Conservation (phyloP, 92 coral and sea anemone genomes). For the Virgularia gustaviana region DNA sequence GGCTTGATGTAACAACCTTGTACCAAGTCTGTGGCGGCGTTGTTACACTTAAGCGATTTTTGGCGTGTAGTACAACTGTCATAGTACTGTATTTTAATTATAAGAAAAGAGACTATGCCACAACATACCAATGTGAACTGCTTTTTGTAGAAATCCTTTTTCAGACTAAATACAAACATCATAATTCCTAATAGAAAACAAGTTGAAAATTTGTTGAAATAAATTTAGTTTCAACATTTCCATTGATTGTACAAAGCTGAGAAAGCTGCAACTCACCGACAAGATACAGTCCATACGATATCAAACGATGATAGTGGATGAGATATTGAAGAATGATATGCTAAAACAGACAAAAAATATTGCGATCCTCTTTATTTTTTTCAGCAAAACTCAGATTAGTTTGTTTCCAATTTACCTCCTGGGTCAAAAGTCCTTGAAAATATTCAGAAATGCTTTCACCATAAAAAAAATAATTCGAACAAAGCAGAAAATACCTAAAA, state of each 20-base stretch:
- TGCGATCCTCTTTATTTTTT: conserved; percentile 34
- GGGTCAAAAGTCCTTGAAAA: conserved; percentile 65
- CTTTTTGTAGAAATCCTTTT: conserved; percentile 91
- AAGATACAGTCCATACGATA: conserved; percentile 69
- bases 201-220: neutral
- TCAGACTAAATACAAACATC: conserved; percentile 80
- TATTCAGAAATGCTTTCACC: conserved; percentile 94
- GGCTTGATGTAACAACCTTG: no score
- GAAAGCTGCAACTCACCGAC: conserved; percentile 67
- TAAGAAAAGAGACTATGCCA: neutral
- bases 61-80: no score
- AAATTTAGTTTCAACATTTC: neutral
- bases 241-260: neutral
- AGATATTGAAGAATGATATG: conserved; percentile 63
- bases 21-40: no score
- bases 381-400: conserved; percentile 14
- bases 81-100: neutral
- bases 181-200: conserved; percentile 63
- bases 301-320: conserved; percentile 83
- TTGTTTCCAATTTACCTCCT: conserved; percentile 11
- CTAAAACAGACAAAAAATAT: neutral
- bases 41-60: no score
- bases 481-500: conserved; percentile 84
- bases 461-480: conserved; percentile 92
- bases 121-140: conserved; percentile 84